Evolutionary conservation across 2,113 vertebrate genomes (phyloP).

Genomic region (Cranoglanis bouderius): DNA sequence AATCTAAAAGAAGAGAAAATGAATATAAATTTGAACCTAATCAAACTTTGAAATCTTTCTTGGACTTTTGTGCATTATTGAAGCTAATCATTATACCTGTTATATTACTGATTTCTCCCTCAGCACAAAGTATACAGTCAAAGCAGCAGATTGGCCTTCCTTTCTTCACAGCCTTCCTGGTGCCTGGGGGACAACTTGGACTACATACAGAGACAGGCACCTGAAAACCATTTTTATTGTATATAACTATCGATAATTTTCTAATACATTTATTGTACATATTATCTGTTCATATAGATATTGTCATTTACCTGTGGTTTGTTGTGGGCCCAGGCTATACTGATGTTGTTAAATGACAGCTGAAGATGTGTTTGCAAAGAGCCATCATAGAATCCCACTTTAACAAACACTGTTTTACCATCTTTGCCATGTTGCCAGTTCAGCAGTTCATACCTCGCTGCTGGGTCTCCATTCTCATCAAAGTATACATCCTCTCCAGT

Average conservation of each 20-base stretch:
- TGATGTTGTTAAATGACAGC: no score
- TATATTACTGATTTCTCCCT: constrained; percentile 55
- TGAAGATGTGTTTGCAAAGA: no score
- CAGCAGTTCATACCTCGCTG: constrained; percentile 35
- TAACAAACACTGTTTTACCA: no score
- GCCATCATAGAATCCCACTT: no score
- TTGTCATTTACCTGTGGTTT: background rate
- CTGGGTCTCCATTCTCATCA: constrained; percentile 60
- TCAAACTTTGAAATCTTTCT: background rate
- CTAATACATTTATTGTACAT: background rate
- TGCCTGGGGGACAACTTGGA: constrained; percentile 51
- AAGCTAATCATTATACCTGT: constrained; percentile 45
- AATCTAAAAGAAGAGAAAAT: constrained; percentile 61
- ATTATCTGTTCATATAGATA: background rate
- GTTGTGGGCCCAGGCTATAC: no score
- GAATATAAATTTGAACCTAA: background rate
- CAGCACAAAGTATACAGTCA: constrained; percentile 57
- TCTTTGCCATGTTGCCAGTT: background rate
- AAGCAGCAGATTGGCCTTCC: constrained; percentile 55
- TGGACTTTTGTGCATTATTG: background rate
- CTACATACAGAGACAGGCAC: constrained; percentile 58
- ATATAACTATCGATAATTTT: background rate
- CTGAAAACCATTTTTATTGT: constrained; percentile 30
- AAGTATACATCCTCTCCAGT: constrained; percentile 54
- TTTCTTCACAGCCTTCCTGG: constrained; percentile 55